Evolutionary conservation across 2,113 vertebrate genomes (phyloP).

Genomic region (Notechis scutatus): DNA sequence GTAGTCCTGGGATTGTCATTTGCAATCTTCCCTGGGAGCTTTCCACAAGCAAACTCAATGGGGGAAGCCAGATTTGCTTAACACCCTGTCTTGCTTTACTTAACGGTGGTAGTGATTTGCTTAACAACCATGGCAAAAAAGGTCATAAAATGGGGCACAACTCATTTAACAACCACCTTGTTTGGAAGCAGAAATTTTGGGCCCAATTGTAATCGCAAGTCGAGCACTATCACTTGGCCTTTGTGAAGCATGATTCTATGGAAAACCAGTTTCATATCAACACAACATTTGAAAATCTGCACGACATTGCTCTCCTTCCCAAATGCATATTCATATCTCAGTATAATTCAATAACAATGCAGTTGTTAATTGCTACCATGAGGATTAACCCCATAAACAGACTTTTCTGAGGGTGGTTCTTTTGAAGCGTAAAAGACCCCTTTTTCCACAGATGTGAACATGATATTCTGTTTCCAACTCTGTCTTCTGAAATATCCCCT

Average conservation of each 20-base stretch:
- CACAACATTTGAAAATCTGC: background rate
- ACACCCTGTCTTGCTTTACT: background rate
- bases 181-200: background rate
- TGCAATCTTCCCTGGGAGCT: background rate
- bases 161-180: background rate
- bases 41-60: background rate
- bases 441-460: constrained; percentile 59
- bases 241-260: background rate
- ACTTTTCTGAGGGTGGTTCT: constrained; percentile 42
- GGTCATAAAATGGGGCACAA: background rate
- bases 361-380: background rate
- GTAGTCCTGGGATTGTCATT: background rate
- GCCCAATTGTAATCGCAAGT: background rate
- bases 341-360: background rate
- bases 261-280: background rate
- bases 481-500: constrained; percentile 34
- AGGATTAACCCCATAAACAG: constrained; percentile 38
- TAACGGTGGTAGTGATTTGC: background rate
- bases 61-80: background rate
- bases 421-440: constrained; percentile 59
- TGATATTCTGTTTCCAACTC: constrained; percentile 27
- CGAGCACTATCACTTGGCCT: background rate
- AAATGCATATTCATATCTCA: background rate
- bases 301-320: background rate
- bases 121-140: background rate